phyloP scores from a whole-genome alignment of 2,797 vertebrate species.

The Mareca strepera region DNA sequence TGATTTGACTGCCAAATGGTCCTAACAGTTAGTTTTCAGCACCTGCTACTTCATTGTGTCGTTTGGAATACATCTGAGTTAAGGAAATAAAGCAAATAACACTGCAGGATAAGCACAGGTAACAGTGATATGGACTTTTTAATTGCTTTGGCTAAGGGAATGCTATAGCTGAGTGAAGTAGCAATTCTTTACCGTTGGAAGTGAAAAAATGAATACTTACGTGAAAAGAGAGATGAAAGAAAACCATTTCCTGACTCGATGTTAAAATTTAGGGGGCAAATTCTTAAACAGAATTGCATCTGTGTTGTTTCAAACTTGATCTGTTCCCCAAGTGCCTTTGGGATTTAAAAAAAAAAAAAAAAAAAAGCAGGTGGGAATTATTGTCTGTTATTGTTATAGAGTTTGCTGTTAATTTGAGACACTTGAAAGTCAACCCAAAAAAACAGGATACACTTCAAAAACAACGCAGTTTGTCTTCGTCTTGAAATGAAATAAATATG shows the following conservation, averaged over 20 bases:
- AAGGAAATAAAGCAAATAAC: background rate
- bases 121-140: background rate
- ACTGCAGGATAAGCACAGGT: background rate
- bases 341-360: background rate
- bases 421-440: background rate
- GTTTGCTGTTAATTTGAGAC: background rate
- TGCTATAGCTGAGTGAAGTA: background rate
- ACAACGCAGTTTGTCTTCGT: background rate
- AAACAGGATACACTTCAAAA: background rate
- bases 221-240: background rate
- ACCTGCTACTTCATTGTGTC: background rate
- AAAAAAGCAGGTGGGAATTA: background rate
- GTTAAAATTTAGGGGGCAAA: background rate
- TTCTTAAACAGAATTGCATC: background rate
- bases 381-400: background rate
- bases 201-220: accelerated
- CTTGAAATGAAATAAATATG: background rate
- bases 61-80: background rate
- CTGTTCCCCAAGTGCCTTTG: background rate
- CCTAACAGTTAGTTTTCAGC: background rate
- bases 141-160: background rate
- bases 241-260: background rate
- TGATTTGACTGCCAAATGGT: background rate
- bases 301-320: background rate
- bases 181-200: background rate